phyloP scores from a whole-genome alignment of 2,797 vertebrate genomes.

The Lagocephalus sceleratus region DNA sequence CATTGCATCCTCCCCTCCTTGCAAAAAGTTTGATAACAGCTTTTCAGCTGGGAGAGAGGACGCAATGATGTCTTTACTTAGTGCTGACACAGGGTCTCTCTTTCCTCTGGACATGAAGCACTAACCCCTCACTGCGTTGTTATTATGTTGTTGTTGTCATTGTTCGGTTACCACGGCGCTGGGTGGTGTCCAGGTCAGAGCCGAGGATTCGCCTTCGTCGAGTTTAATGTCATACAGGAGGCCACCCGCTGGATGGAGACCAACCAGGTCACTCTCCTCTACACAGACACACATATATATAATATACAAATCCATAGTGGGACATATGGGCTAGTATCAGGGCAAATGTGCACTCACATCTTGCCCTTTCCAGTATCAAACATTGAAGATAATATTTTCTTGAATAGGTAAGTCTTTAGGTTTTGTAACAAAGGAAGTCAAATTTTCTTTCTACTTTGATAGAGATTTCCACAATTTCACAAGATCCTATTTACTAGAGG shows the following conservation, averaged over 20 bases:
- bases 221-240: constrained; percentile 97
- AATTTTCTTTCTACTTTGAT: not conserved
- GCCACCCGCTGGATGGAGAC: constrained; percentile 94
- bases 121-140: constrained; percentile 85
- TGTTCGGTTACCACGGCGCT: constrained; percentile 84
- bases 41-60: constrained; percentile 48
- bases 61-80: constrained; percentile 49
- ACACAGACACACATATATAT: constrained; percentile 79
- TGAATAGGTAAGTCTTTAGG: constrained; percentile 38
- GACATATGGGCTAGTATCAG: constrained; percentile 38
- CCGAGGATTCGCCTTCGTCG: constrained; percentile 97
- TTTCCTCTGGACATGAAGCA: constrained; percentile 78
- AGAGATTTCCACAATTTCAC: constrained; percentile 28
- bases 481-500: constrained; percentile 36
- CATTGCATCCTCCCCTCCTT: constrained; percentile 57
- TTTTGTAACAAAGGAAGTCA: not conserved
- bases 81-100: constrained; percentile 74
- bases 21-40: constrained; percentile 39
- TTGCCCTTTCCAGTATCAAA: constrained; percentile 25
- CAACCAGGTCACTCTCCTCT: constrained; percentile 93
- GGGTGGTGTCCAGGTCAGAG: constrained; percentile 95
- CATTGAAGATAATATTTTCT: constrained; percentile 22
- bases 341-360: constrained; percentile 35
- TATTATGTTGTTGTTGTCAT: constrained; percentile 81
- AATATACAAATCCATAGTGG: constrained; percentile 45